Percentiles rank a stretch among this genome's conserved stretches.
phyloP scores from a whole-genome alignment of 2,113 vertebrate species.

The Mormoops blainvillei region DNA sequence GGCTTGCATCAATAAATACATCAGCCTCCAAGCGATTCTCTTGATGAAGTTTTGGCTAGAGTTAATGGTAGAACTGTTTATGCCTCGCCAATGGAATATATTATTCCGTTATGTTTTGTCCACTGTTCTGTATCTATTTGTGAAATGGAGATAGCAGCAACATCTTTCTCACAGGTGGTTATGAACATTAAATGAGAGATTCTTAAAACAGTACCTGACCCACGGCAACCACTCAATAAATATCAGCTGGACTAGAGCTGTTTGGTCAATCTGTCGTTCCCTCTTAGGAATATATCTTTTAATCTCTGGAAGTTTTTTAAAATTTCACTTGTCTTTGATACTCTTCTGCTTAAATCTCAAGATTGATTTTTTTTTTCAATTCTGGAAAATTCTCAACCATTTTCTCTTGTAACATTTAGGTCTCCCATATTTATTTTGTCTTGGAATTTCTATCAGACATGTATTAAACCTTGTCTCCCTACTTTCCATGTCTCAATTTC shows the following conservation, averaged over 20 bases:
- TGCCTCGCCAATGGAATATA: background rate
- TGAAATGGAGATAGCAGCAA: background rate
- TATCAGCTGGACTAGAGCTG: background rate
- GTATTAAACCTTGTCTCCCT: background rate
- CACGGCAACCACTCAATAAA: background rate
- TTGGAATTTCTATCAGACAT: background rate
- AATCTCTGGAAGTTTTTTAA: background rate
- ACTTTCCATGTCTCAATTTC: background rate
- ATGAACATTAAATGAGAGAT: background rate
- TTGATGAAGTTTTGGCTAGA: background rate
- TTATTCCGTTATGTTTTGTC: background rate
- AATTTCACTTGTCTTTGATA: background rate
- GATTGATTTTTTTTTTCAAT: background rate
- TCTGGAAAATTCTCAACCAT: background rate
- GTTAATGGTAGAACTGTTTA: background rate
- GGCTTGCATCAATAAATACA: background rate
- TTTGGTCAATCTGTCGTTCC: background rate
- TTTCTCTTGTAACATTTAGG: background rate
- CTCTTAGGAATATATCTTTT: background rate
- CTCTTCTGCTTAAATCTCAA: background rate
- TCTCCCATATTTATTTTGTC: background rate
- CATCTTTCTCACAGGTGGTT: background rate
- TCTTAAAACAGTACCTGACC: background rate
- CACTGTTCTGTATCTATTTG: background rate
- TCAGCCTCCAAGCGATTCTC: background rate